These are phyloP conservation scores for Bellardia pandia DNA, from an alignment of 2,888 invertebrate species.

Conservation along the genomic window DNA sequence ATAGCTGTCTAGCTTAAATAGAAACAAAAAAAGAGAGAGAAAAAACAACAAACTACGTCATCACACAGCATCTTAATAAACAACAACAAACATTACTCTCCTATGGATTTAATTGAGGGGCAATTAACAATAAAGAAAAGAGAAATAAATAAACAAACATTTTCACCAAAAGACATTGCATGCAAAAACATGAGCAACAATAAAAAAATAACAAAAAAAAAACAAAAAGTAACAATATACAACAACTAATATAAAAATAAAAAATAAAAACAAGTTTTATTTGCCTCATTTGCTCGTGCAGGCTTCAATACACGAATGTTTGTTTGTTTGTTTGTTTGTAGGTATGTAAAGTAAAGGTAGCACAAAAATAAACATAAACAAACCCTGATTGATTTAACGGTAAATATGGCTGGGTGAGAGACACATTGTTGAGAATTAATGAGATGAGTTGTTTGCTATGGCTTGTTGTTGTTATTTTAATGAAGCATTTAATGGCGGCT, in stretches of 20 bases:
- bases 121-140: not conserved
- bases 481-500: no score
- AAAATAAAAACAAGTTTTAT: not conserved
- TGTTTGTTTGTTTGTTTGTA: not conserved
- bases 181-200: no score
- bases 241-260: not conserved
- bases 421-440: not conserved
- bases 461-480: no score
- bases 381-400: slow-evolving; percentile 1
- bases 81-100: not conserved
- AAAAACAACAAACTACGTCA: no score
- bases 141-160: no score
- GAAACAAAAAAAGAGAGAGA: no score
- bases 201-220: no score
- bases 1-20: no score
- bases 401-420: not conserved
- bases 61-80: no score
- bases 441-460: not conserved
- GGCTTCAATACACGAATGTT: not conserved
- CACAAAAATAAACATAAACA: not conserved
- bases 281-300: not conserved
- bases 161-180: no score
- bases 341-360: not conserved
- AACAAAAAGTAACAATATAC: not conserved
- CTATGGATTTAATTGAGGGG: not conserved